Base-by-base conservation (phyloP, 2,888 invertebrate genomes). In the Archips crataeganus region DNA sequence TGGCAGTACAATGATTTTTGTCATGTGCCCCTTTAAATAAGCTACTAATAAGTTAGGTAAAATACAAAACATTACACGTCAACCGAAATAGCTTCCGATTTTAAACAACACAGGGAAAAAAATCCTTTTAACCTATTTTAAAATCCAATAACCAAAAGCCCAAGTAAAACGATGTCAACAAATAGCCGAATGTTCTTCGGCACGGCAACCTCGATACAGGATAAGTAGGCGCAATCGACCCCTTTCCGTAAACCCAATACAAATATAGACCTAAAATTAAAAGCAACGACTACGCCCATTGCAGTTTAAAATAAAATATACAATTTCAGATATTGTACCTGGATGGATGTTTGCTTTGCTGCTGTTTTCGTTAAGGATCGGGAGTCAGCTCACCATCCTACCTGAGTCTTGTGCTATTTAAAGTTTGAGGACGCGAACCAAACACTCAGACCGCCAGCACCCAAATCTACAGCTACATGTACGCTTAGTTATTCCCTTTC, bases 241-340 rank as follows among this genome's bases (percentile, higher is more conserved):
- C 49, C 49, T 36, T 60, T 60, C 79, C 79, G 78, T 78, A 77
- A 79, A 77, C 68, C 49, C 69, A 54, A 49, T 69, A 74, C 47
- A 74, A 76, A 77, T 77, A 76, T 70, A 39, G 61, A 67, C 71
- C 65, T 60, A 76, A 74, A 66, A 77, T 74, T 70, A 74, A 75
- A 74, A 39, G 60, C 61, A 23, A 42, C 32, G 39, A 36, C 36
- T 36, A 6, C 2, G 10, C 0, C 0, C 54, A 68, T 34, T 10
- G 70, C 49, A 45, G 9, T 42, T 42, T 42, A 0, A 42, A 36
- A 3, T 36, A 36, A 36, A 36, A 36, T 36, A 36, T 36, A 5
- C 36, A 36, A 5, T 36, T 36, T 36, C 36, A 36, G 5, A 5
- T 5, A 36, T 36, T 36, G 36, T 36, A 36, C 4, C 36, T 5